These are phyloP conservation scores for Xestoiulus laeticollis DNA, from an alignment of 2,888 invertebrate species.

Conservation along the genomic window DNA sequence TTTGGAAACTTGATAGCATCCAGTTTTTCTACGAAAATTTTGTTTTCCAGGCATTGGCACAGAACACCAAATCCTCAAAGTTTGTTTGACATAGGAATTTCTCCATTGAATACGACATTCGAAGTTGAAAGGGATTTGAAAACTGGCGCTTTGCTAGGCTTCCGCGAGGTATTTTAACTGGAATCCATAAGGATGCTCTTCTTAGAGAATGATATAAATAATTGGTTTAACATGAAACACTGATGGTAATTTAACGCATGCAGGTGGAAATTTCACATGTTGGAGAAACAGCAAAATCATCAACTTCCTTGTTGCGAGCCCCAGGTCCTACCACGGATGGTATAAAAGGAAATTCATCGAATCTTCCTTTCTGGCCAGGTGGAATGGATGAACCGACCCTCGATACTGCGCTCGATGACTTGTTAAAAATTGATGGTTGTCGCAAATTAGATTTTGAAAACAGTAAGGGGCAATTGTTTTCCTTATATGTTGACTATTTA, in stretches of 20 bases:
- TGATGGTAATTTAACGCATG: constrained; percentile 59
- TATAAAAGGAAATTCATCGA: constrained; percentile 79
- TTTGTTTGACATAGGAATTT: not conserved
- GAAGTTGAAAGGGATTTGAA: constrained; percentile 49
- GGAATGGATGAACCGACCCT: constrained; percentile 62
- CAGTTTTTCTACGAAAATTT: not conserved
- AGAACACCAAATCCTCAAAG: constrained; percentile 23
- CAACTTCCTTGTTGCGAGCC: constrained; percentile 77
- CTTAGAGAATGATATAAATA: too few relatives aligned
- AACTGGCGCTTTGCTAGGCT: constrained; percentile 45
- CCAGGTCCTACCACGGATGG: constrained; percentile 73
- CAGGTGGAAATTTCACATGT: constrained; percentile 71
- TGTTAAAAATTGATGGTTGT: constrained; percentile 16
- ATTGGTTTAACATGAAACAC: not conserved
- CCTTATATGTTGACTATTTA: not conserved
- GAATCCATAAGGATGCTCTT: not conserved
- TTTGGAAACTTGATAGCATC: too few relatives aligned
- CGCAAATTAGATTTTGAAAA: constrained; percentile 61
- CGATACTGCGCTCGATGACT: constrained; percentile 58
- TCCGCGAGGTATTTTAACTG: constrained; percentile 15
- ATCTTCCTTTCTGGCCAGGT: constrained; percentile 87
- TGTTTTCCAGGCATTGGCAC: constrained; percentile 38
- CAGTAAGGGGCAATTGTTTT: constrained; percentile 59
- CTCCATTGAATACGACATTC: constrained; percentile 43
- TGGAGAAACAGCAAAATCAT: constrained; percentile 76